phyloP scores from a whole-genome alignment of 2,888 invertebrate genomes.

The Macropis europaea region DNA sequence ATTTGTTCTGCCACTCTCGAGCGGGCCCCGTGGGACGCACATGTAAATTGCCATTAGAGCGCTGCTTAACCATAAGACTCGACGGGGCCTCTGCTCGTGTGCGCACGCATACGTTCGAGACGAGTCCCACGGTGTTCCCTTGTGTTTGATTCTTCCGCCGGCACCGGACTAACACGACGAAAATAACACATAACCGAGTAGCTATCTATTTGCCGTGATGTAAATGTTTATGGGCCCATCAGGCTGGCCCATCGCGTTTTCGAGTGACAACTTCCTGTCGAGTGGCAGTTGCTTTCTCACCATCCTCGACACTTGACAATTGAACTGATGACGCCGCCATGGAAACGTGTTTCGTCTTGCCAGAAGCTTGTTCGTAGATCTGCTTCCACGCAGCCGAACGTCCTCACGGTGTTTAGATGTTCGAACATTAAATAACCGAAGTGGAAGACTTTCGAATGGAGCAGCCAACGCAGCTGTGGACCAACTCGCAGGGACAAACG shows the following conservation, averaged over 20 bases:
- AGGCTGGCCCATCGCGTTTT: constrained; percentile 50
- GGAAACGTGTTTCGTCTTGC: constrained; percentile 11
- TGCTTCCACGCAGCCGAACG: not conserved
- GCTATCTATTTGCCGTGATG: constrained; percentile 52
- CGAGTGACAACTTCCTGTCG: constrained; percentile 64
- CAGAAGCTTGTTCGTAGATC: not conserved
- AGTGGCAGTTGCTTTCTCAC: constrained; percentile 57
- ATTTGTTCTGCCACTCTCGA: constrained; percentile 43
- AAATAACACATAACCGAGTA: constrained; percentile 48
- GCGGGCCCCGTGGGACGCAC: constrained; percentile 52
- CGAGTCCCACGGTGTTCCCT: constrained; percentile 62
- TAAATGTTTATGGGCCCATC: constrained; percentile 59
- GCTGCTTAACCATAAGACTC: constrained; percentile 23
- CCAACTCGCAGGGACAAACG: too few relatives aligned
- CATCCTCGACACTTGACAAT: constrained; percentile 48
- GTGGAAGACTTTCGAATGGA: too few relatives aligned
- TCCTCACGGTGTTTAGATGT: too few relatives aligned
- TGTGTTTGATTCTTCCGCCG: constrained; percentile 32
- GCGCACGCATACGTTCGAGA: constrained; percentile 16
- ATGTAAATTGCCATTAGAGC: constrained; percentile 56
- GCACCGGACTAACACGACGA: constrained; percentile 26
- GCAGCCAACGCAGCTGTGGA: too few relatives aligned
- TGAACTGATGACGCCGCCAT: constrained; percentile 52
- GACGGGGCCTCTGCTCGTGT: not conserved
- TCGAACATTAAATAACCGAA: too few relatives aligned